Percentiles rank a stretch among this genome's conserved stretches.
Conservation (phyloP, 2,888 invertebrate species). For the Lutraria lutraria region DNA sequence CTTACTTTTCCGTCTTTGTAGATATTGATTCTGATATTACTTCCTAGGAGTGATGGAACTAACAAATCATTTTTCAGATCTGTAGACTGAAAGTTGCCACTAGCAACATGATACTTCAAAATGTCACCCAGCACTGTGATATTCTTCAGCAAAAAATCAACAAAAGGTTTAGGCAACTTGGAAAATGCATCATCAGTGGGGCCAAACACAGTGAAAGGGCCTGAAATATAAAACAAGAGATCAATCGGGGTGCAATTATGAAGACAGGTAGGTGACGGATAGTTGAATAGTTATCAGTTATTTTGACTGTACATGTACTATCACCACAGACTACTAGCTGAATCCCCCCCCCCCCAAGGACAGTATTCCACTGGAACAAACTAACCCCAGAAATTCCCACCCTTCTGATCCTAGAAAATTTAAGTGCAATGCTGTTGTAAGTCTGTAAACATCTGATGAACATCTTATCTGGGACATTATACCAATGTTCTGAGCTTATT, state of each 20-base stretch:
- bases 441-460: too few relatives aligned
- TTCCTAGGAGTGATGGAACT: slow-evolving; percentile 60
- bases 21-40: slow-evolving; percentile 73
- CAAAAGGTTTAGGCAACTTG: slow-evolving; percentile 60
- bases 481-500: too few relatives aligned
- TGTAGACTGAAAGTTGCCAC: slow-evolving; percentile 61
- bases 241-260: background rate
- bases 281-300: background rate
- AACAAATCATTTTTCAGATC: slow-evolving; percentile 71
- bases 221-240: slow-evolving; percentile 50
- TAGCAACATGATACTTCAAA: slow-evolving; percentile 75
- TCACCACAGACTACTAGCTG: too few relatives aligned
- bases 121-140: slow-evolving; percentile 64
- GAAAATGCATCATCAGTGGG: slow-evolving; percentile 73
- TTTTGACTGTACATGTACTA: background rate
- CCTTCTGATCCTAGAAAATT: too few relatives aligned
- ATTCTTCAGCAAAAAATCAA: slow-evolving; percentile 65
- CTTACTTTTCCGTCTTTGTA: slow-evolving; percentile 67
- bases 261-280: background rate
- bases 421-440: too few relatives aligned
- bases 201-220: slow-evolving; percentile 76
- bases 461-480: too few relatives aligned
- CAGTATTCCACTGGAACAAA: too few relatives aligned
- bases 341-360: too few relatives aligned
- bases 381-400: too few relatives aligned